These are phyloP conservation scores for Embiotoca jacksoni DNA, from an alignment of 2,113 vertebrate species.

Conservation along the genomic window DNA sequence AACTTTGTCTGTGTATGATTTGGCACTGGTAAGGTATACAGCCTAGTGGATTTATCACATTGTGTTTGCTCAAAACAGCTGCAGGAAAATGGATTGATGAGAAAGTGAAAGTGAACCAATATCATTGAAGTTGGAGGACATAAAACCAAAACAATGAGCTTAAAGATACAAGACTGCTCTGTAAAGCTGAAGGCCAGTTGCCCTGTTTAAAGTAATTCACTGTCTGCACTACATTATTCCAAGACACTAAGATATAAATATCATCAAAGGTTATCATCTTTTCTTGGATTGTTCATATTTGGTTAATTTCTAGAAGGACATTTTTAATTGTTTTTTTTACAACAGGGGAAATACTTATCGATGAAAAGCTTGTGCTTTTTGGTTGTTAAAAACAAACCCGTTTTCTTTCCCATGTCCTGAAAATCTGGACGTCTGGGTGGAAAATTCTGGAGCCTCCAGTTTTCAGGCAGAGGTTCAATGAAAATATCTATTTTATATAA, in stretches of 20 bases:
- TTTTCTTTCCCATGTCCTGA: too few relatives aligned
- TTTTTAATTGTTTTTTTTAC: too few relatives aligned
- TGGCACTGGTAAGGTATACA: background rate
- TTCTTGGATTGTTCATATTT: too few relatives aligned
- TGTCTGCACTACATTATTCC: background rate
- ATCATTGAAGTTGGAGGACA: too few relatives aligned
- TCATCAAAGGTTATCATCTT: too few relatives aligned
- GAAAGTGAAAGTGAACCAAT: background rate
- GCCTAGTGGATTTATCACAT: background rate
- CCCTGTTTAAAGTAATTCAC: background rate
- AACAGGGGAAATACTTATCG: too few relatives aligned
- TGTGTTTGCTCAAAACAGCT: background rate
- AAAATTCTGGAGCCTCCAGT: background rate
- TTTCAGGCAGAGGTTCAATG: background rate
- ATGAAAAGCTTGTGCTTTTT: too few relatives aligned
- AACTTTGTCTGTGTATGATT: background rate
- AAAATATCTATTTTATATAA: background rate
- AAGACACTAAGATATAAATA: too few relatives aligned
- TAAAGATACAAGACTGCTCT: background rate
- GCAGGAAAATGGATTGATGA: background rate
- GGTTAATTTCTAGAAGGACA: too few relatives aligned
- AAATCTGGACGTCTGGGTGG: too few relatives aligned
- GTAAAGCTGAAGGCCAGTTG: background rate
- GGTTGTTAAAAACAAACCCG: too few relatives aligned
- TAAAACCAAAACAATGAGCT: too few relatives aligned